phyloP scores from a whole-genome alignment of 2,797 vertebrate genomes.

The Lithobates pipiens region DNA sequence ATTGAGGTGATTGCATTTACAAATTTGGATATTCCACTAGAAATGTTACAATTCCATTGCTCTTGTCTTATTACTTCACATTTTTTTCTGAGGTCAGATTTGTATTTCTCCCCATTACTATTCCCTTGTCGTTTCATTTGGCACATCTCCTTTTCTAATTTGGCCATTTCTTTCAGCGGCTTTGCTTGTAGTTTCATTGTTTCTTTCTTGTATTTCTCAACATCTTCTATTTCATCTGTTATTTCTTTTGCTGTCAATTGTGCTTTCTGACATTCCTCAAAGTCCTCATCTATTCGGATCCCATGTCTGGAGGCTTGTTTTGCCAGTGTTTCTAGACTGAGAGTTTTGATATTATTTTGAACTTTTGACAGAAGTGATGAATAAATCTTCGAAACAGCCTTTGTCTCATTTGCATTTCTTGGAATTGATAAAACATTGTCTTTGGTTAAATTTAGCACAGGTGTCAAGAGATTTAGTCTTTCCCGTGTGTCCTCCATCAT shows the following conservation, averaged over 20 bases:
- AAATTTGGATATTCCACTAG: too few relatives aligned
- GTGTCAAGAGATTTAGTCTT: constrained; percentile 62
- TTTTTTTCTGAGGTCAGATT: background rate
- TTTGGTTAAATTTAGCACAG: constrained; percentile 36
- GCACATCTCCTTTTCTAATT: background rate
- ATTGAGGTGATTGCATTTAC: background rate
- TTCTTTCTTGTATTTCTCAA: background rate
- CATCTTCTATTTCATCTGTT: background rate
- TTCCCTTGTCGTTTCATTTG: background rate
- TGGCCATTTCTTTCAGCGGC: background rate
- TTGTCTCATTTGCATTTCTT: background rate
- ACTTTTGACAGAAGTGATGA: constrained; percentile 15
- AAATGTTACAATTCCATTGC: too few relatives aligned
- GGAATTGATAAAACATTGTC: too few relatives aligned
- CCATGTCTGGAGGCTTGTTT: background rate
- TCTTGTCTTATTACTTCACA: constrained; percentile 66
- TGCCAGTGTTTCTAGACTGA: constrained; percentile 26
- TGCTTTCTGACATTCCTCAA: background rate
- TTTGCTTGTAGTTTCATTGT: background rate
- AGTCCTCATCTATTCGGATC: background rate
- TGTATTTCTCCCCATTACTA: background rate
- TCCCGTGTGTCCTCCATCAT: constrained; percentile 60
- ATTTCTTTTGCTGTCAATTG: background rate
- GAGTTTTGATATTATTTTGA: constrained; percentile 25
- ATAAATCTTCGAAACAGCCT: constrained; percentile 56